Evolutionary conservation across 2,113 vertebrate species (phyloP).

Genomic region (Alosa alosa): DNA sequence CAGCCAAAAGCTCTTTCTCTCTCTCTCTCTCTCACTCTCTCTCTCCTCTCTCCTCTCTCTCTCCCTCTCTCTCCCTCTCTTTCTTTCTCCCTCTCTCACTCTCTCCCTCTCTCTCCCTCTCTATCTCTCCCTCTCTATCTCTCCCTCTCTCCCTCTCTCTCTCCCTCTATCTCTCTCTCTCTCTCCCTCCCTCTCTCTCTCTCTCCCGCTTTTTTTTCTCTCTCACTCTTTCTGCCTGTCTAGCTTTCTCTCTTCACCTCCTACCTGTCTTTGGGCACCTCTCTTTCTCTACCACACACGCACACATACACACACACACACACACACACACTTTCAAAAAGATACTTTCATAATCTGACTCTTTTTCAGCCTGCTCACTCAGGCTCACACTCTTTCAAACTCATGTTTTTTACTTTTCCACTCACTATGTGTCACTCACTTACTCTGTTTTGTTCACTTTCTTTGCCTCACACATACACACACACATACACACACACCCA

Average conservation of each 20-base stretch:
- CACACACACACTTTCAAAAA: background rate
- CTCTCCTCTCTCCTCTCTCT: background rate
- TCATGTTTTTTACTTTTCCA: no score
- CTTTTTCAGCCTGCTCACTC: no score
- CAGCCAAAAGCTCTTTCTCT: background rate
- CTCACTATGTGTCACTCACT: background rate
- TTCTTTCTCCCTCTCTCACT: background rate
- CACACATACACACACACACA: background rate
- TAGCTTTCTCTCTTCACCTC: background rate
- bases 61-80: background rate
- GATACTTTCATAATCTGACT: no score
- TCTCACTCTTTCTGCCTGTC: background rate
- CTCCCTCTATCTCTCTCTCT: no score
- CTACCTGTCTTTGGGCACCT: background rate
- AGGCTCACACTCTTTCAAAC: no score
- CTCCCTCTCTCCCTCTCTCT: background rate
- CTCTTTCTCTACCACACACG: background rate
- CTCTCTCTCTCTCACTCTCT: background rate
- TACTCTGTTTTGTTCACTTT: background rate
- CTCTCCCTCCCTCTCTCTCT: background rate
- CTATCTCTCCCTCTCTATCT: background rate
- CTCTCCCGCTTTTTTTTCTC: background rate
- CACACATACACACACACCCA: background rate
- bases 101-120: background rate
- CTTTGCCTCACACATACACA: background rate